A percentile compares a stretch with the other conserved stretches of the same genome.
Evolutionary conservation across 2,797 vertebrate species (phyloP).

Genomic region (Petrocephalus sullivani): DNA sequence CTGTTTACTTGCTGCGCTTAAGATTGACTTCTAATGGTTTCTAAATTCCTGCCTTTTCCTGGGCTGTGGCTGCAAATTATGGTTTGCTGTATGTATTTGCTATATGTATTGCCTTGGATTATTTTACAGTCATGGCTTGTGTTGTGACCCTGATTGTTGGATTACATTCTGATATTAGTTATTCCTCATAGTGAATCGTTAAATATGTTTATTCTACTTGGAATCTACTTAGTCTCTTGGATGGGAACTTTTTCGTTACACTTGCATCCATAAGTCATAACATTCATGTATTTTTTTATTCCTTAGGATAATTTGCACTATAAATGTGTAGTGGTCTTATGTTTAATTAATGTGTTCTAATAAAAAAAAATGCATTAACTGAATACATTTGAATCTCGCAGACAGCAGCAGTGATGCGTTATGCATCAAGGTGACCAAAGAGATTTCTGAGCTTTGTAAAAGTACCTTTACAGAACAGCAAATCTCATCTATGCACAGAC

Average conservation of each 20-base stretch:
- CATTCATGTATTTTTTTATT: neutral
- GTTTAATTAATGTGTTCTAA: neutral
- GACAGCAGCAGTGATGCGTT: neutral
- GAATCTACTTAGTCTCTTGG: neutral
- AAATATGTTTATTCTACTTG: neutral
- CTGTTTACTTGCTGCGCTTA: neutral
- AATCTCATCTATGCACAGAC: neutral
- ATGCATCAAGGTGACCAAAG: neutral
- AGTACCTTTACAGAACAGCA: neutral
- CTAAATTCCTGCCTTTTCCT: neutral
- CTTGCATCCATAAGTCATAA: constrained; percentile 18
- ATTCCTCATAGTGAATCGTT: neutral
- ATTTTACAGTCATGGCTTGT: neutral
- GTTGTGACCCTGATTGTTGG: neutral
- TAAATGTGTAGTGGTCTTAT: neutral
- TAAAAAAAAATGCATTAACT: neutral
- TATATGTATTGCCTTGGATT: neutral
- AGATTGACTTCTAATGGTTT: neutral
- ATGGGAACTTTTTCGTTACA: neutral
- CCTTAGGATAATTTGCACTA: neutral
- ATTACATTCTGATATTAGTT: too few species aligned
- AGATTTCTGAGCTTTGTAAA: neutral
- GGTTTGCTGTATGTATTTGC: neutral
- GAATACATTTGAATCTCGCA: neutral
- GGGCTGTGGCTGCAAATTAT: neutral